Base-by-base conservation (phyloP, 2,888 invertebrate species). In the Drymonia ruficornis region DNA sequence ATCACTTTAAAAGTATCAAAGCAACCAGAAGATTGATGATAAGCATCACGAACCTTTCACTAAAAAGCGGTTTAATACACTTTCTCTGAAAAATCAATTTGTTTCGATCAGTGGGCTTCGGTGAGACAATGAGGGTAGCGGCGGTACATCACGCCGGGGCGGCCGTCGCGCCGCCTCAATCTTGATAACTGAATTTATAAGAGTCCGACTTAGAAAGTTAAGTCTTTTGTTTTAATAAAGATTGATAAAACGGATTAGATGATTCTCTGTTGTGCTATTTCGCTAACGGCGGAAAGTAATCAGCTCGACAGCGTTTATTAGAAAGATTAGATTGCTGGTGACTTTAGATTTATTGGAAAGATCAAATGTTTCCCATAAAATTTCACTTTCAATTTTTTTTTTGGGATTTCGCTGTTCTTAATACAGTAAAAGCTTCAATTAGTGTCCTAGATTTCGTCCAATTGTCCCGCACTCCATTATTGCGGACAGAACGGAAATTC, bases 1-100 rank as follows among this genome's bases (percentile, higher is more conserved):
- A 40, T 40, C 8, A 43, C 12, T 12, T 43, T 45, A 43, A 55
- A 55, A 55, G 45, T 54, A 34, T 16, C 1, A 15, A 1, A 45
- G 23, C 29, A 57, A 50, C 36, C 48, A 45, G 43, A 53, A 62
- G 65, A 64, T 64, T 44, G 19, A 55, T 68, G 72, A 72, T 63
- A 65, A 64, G 48, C 46, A 43, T 56, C 50, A 54, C 53, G 46
- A 63, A 66, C 76, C 82, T 81, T 83, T 84, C 80, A 74, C 80
- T 70, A 57, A 61, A 63, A 68, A 50, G 59, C 52, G 49, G 57
- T 75, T 78, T 80, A 79, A 64, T 77, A 76, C 67, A 83, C 84
- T 86, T 86, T 87, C 85, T 76, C 80, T 72, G 69, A 81, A 81
- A 85, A 83, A 85, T 80, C 84, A 73, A 84, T 85, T 83, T 82